These are phyloP conservation scores for Tachina grossa DNA, from an alignment of 2,888 invertebrate genomes.

Conservation along the genomic window DNA sequence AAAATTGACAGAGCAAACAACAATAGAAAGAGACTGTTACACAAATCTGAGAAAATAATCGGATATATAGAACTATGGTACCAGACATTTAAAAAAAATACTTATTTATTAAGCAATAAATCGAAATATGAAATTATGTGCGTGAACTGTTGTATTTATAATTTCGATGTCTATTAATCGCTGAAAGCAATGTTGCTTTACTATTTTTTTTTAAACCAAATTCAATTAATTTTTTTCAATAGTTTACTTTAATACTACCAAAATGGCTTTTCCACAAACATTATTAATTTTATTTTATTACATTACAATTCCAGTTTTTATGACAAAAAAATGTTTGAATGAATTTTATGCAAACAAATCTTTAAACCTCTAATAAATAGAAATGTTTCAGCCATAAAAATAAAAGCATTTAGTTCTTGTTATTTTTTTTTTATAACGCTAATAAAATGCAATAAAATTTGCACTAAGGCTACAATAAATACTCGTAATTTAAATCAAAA, in stretches of 20 bases:
- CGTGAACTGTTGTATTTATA: too few species aligned
- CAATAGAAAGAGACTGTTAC: too few species aligned
- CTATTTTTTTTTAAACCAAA: too few species aligned
- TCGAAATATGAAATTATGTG: too few species aligned
- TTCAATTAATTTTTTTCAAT: too few species aligned
- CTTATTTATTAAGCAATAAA: too few species aligned
- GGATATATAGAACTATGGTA: too few species aligned
- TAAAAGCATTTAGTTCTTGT: background rate
- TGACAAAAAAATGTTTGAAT: background rate
- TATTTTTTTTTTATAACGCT: background rate
- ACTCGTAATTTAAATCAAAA: conserved; percentile 20
- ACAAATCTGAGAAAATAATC: too few species aligned
- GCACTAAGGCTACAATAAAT: conserved; percentile 27
- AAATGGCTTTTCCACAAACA: background rate
- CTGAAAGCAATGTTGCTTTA: too few species aligned
- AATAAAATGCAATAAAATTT: conserved; percentile 27
- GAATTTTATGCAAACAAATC: background rate
- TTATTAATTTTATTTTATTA: background rate
- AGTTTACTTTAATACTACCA: background rate
- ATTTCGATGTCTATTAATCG: too few species aligned
- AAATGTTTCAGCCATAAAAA: background rate
- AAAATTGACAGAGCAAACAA: too few species aligned
- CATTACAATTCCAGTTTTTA: background rate
- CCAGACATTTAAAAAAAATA: too few species aligned
- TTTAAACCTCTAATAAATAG: conserved; percentile 4